Conservation (phyloP, 2,113 vertebrate genomes). For the Formicarius rufipectus region DNA sequence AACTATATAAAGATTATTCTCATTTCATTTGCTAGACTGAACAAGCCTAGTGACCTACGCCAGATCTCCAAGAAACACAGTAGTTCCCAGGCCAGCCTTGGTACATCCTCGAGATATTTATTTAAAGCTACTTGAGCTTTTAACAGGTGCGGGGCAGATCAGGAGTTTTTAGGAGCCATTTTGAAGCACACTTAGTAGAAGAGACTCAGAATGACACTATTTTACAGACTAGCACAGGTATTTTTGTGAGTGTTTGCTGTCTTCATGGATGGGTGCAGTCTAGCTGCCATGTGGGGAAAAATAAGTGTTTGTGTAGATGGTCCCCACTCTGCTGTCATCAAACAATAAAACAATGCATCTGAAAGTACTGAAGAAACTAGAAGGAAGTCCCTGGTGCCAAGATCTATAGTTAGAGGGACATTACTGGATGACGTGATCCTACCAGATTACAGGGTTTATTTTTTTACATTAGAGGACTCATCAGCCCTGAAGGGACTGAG, state of each 20-base stretch:
- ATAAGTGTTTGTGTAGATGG: neutral
- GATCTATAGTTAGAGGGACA: neutral
- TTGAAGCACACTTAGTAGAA: neutral
- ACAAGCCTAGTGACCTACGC: neutral
- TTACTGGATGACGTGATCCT: neutral
- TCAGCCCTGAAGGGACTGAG: neutral
- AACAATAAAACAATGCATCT: neutral
- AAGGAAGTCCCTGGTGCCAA: neutral
- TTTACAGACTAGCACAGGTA: neutral
- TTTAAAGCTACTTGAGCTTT: neutral
- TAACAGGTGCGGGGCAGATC: neutral
- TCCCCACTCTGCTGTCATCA: neutral
- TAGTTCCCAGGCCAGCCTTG: neutral
- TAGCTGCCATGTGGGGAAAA: neutral
- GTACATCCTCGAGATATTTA: neutral
- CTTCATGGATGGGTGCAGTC: neutral
- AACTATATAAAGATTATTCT: neutral
- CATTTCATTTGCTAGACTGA: neutral
- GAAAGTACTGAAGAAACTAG: neutral
- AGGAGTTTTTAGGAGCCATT: neutral
- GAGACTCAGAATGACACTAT: fast-evolving
- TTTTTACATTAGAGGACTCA: neutral
- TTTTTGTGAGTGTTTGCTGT: neutral
- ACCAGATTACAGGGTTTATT: neutral
- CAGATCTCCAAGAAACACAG: neutral